Percentiles rank a stretch among this genome's conserved stretches.
These are phyloP conservation scores for Podarcis siculus DNA, from an alignment of 2,797 vertebrate species.

Conservation along the genomic window DNA sequence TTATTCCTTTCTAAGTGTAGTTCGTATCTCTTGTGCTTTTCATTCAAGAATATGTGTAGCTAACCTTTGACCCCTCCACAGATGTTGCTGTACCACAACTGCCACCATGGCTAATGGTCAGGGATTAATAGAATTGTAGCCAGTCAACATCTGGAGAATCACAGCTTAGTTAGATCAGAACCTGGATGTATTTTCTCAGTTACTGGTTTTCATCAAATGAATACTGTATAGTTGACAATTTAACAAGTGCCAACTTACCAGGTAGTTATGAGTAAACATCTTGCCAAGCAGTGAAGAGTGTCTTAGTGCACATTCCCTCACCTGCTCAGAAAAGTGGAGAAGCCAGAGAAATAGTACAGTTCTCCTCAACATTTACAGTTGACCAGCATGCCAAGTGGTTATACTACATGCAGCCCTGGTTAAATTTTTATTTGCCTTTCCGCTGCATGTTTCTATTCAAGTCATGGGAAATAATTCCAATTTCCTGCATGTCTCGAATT, in stretches of 20 bases:
- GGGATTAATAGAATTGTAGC: no score
- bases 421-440: slow-evolving; percentile 14
- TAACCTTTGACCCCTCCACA: no score
- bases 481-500: slow-evolving; percentile 27
- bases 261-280: background rate
- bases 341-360: background rate
- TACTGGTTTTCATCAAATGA: background rate
- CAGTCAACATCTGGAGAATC: no score
- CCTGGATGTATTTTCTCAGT: background rate
- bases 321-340: background rate
- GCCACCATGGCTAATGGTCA: no score
- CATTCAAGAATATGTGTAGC: no score
- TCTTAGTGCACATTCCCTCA: background rate
- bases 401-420: no score
- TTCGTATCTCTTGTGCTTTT: background rate
- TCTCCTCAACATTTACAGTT: background rate
- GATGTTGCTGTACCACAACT: no score
- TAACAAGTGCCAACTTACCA: background rate
- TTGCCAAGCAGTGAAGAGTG: background rate
- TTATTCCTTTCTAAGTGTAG: no score
- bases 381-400: background rate
- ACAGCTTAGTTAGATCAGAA: background rate
- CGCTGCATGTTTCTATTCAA: background rate
- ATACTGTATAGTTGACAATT: background rate
- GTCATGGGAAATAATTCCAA: background rate